Evolutionary conservation across 2,113 vertebrate genomes (phyloP), one percentile per base, ranked within the genome.

Genomic region (Platichthys stellatus): DNA sequence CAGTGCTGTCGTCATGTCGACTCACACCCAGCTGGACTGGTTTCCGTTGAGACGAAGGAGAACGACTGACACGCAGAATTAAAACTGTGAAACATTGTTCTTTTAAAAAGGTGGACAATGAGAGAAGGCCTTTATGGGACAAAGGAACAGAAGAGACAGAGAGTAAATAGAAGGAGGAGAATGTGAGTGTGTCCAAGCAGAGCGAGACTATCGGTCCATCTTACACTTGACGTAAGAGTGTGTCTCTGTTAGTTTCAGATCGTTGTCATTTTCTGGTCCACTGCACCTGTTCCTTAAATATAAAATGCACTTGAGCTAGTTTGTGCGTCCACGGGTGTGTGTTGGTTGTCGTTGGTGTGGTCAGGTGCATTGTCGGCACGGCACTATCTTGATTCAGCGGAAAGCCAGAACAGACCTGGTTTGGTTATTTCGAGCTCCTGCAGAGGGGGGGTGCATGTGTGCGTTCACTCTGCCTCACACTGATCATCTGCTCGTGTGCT

Each of bases 1-100:
- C 63, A 57, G 61, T 87, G 78, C 87, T 90, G 83, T 78, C 88
- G 83, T 93, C 90, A 92, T 82, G 31, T 31, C 56, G 45, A 75
- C 57, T 67, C 53, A 63, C 40, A 77, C 56, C 15, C 71, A 78
- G 63, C 31, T 47, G 67, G 47, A 65, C 13, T 20, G 14, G 43
- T 68, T 71, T 70, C 47, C 64, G 49, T 61, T 54, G 24, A 31
- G 31, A 74, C 35, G 51, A 26, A 74, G 1, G 24, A 74, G 4
- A 15, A 56, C n/a, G 24, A 76, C 7, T 60, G 17, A 81, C 76
- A 77, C 14, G 49, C 12, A 40, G 63, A 53, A n/a, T 47, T 72
- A 69, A 72, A 63, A 53, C 20, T n/a, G 26, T 51, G 38, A 54
- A 57, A 4, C 47, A 47, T 26, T 31, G 5, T 31, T 31, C 28